Percentiles rank a stretch among this genome's conserved stretches.
Evolutionary conservation across 92 coral and sea anemone genomes (phyloP).

Genomic region (Parazoanthus darwini): DNA sequence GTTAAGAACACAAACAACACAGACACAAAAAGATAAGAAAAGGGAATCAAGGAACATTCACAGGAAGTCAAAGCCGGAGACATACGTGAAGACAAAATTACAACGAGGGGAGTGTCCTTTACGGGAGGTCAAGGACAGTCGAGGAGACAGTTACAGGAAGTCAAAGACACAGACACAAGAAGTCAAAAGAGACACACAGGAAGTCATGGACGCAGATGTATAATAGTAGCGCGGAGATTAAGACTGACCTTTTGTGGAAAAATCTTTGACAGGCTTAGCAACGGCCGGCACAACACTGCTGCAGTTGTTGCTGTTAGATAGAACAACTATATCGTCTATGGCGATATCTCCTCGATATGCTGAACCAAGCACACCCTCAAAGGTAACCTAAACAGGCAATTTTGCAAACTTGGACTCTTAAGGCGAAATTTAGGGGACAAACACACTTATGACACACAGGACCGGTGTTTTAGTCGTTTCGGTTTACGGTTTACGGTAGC

Average conservation of each 20-base stretch:
- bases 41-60: no score
- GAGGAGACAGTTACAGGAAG: neutral
- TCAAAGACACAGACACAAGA: no score
- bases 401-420: no score
- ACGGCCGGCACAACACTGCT: neutral
- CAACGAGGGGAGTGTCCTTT: no score
- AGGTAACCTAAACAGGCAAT: neutral
- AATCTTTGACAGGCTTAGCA: neutral
- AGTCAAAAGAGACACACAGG: no score
- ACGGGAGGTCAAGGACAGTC: neutral
- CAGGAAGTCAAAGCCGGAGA: neutral
- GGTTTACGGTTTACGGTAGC: no score
- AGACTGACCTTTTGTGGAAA: neutral
- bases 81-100: no score
- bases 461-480: no score
- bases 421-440: no score
- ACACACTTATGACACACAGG: no score
- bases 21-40: no score
- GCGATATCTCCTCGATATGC: slow-evolving; percentile 11
- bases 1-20: neutral
- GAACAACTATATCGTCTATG: slow-evolving; percentile 36
- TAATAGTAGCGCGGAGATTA: neutral
- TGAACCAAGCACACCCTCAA: slow-evolving; percentile 25
- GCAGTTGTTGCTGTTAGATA: slow-evolving; percentile 30
- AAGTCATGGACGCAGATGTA: no score